Percentiles rank a stretch among this genome's conserved stretches.
These are phyloP conservation scores for Agrilus planipennis DNA, from an alignment of 1,140 invertebrate species.

Conservation along the genomic window DNA sequence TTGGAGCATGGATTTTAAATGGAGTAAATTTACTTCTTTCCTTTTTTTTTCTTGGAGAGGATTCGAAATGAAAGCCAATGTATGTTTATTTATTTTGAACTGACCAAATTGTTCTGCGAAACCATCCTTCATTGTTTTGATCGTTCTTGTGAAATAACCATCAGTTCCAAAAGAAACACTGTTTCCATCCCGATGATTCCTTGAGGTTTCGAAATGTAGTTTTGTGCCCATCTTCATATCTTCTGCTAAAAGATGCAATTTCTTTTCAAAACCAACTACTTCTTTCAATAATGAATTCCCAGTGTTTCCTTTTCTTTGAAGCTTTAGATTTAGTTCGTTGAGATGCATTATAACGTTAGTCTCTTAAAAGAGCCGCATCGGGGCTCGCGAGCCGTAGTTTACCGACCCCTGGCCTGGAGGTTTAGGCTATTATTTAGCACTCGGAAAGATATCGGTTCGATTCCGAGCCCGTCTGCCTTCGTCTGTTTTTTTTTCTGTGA, in stretches of 20 bases:
- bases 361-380: too few relatives aligned
- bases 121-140: conserved; percentile 5
- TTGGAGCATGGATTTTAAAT: too few relatives aligned
- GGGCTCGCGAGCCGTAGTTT: too few relatives aligned
- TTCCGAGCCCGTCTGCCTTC: too few relatives aligned
- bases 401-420: too few relatives aligned
- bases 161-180: conserved; percentile 6
- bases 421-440: too few relatives aligned
- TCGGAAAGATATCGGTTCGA: too few relatives aligned
- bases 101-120: conserved; percentile 6
- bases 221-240: conserved; percentile 12
- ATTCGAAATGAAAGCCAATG: conserved; percentile 20
- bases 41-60: conserved; percentile 20
- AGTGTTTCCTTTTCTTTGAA: conserved; percentile 23
- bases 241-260: conserved; percentile 16
- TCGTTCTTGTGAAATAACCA: conserved; percentile 2
- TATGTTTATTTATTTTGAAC: conserved; percentile 18
- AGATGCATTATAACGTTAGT: conserved; percentile 23
- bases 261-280: conserved; percentile 27
- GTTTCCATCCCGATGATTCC: conserved; percentile 15
- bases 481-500: too few relatives aligned
- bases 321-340: conserved; percentile 28
- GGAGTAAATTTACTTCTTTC: too few relatives aligned
- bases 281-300: conserved; percentile 15
- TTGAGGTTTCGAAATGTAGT: conserved; percentile 12